Percentiles rank a stretch among this genome's conserved stretches.
These are phyloP conservation scores for Trichogramma dendrolimi DNA, from an alignment of 2,888 invertebrate species.

Conservation along the genomic window DNA sequence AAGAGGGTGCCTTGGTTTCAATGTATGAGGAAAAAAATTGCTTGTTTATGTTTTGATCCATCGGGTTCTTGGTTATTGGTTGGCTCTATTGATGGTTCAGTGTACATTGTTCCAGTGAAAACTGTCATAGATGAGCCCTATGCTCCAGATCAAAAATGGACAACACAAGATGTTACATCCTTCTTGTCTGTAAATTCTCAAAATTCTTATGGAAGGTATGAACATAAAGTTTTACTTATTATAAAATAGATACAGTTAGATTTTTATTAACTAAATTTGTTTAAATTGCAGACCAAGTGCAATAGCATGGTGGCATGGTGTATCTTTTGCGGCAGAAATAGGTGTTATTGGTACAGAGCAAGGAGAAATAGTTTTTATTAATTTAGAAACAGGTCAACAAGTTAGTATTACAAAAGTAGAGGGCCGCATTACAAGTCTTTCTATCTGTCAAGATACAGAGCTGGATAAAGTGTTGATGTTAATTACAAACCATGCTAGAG, in stretches of 20 bases:
- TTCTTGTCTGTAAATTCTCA: conserved; percentile 49
- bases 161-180: conserved; percentile 57
- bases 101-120: conserved; percentile 62
- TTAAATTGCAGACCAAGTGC: conserved; percentile 43
- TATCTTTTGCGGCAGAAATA: conserved; percentile 43
- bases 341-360: conserved; percentile 50
- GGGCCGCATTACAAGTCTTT: conserved; percentile 61
- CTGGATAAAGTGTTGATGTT: conserved; percentile 60
- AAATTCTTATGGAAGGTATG: conserved; percentile 44
- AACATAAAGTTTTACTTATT: neutral
- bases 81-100: conserved; percentile 55
- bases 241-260: neutral
- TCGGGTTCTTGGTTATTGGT: conserved; percentile 73
- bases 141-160: conserved; percentile 59
- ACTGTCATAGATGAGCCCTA: conserved; percentile 56
- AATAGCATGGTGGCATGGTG: conserved; percentile 50
- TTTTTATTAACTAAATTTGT: conserved; percentile 1
- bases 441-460: conserved; percentile 70
- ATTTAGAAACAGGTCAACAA: conserved; percentile 66
- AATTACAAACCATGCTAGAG: conserved; percentile 69
- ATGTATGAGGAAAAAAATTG: conserved; percentile 41
- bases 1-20: conserved; percentile 49
- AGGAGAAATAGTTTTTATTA: conserved; percentile 66
- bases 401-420: conserved; percentile 65
- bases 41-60: conserved; percentile 74